These are phyloP conservation scores for Ptiloglossa arizonensis DNA, from an alignment of 1,140 invertebrate genomes.

Conservation along the genomic window DNA sequence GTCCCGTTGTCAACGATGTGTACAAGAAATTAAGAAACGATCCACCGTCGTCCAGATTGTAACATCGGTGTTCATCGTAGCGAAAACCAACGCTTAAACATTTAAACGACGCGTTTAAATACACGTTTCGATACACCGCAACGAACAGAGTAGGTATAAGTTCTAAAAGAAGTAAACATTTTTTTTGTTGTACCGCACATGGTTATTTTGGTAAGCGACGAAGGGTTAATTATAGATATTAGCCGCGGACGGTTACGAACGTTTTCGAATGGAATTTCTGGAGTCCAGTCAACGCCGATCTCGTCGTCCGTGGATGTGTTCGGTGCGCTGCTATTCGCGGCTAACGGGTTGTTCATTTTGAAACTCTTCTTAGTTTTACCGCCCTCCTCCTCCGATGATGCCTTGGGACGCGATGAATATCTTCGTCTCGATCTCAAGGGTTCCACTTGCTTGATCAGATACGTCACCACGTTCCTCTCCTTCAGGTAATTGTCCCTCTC, in stretches of 20 bases:
- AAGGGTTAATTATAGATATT: too few relatives aligned
- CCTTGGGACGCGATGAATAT: constrained; percentile 82
- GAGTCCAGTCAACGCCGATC: constrained; percentile 91
- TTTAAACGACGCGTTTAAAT: too few relatives aligned
- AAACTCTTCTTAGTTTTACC: constrained; percentile 78
- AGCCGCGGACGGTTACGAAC: constrained; percentile 83
- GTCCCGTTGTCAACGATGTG: too few relatives aligned
- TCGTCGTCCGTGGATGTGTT: constrained; percentile 87
- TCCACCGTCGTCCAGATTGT: too few relatives aligned
- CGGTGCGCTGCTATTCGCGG: constrained; percentile 70
- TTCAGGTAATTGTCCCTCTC: constrained; percentile 92
- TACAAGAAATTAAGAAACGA: too few relatives aligned
- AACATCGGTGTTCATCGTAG: too few relatives aligned
- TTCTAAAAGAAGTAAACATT: too few relatives aligned
- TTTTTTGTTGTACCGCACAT: too few relatives aligned
- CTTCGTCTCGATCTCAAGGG: constrained; percentile 85
- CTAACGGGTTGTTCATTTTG: constrained; percentile 75
- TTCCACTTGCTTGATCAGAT: constrained; percentile 93
- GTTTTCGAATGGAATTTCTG: constrained; percentile 95
- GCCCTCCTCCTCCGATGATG: constrained; percentile 83
- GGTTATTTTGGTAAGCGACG: too few relatives aligned
- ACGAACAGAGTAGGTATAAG: too few relatives aligned
- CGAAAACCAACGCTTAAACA: too few relatives aligned
- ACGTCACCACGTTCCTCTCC: constrained; percentile 94
- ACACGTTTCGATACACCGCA: too few relatives aligned